Evolutionary conservation across 2,888 invertebrate genomes (phyloP), one percentile per base, ranked within the genome.

Genomic region (Torymus aiolomorphi): DNA sequence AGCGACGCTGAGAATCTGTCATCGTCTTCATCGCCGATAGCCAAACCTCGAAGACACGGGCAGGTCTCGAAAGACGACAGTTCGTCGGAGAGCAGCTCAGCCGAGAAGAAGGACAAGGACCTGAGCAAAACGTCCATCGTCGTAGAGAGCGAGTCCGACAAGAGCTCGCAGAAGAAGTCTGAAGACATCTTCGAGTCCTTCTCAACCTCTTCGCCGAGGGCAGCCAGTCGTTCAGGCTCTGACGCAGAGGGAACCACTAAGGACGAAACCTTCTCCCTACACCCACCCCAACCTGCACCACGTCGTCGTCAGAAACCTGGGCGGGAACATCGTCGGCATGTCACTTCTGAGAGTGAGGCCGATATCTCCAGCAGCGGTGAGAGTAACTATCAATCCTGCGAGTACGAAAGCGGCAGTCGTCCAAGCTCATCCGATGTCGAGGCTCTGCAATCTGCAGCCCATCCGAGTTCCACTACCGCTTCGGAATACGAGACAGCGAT

Each of bases 371-470:
- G 97, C 91, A 97, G 96, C 14, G 96, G 97, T 16, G 96, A 96
- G 86, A 97, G 97, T 87, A 90, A 90, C 66, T 97, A 97, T 88
- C 96, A 96, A 82, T 97, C 97, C 82, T 96, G 96, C 88, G 97
- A 96, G 87, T 94, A 95, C 86, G 94, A 94, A 18, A 92, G 91
- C 10, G 92, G 92, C 76, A 95, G 96, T 86, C 93, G 97, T 84
- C 97, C 97, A 0, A 93, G 95, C 80, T 97, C 97, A 2, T 97
- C 97, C 0, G 97, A 97, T 89, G 91, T 97, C 2, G 97, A 97
- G 86, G 95, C 95, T n/a, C 91, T 96, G 86, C 89, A 92, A 51
- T 90, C 91, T 2, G 88, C 90, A 12, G 81, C 83, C 8, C 86
- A 85, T 0, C 90, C 94, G 84, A 94, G 94, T 2, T 95, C 95